Evolutionary conservation across 2,113 vertebrate genomes (phyloP).

Genomic region (Gavia stellata): DNA sequence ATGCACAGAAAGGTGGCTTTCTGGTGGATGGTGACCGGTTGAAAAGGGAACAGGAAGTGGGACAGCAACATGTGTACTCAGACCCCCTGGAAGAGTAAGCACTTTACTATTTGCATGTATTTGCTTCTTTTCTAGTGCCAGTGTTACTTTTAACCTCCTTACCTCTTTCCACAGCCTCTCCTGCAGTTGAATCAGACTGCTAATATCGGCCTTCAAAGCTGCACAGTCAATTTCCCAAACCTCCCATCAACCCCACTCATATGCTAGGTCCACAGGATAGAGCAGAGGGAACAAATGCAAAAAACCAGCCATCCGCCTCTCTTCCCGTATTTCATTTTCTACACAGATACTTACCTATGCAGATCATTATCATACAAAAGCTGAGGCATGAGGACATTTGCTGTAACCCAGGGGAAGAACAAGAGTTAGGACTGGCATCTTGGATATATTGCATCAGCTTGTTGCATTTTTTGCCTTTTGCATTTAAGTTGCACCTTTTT

Average conservation of each 20-base stretch:
- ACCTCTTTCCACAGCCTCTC: neutral
- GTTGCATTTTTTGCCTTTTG: neutral
- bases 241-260: neutral
- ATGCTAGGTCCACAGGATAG: neutral
- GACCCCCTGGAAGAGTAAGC: neutral
- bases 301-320: neutral
- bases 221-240: neutral
- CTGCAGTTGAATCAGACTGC: neutral
- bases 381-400: neutral
- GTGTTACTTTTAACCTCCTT: neutral
- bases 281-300: neutral
- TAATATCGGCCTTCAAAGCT: neutral
- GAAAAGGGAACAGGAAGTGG: neutral
- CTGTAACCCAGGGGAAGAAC: neutral
- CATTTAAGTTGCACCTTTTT: neutral
- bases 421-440: neutral
- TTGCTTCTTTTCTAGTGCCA: neutral
- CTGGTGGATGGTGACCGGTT: neutral
- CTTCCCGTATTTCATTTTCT: neutral
- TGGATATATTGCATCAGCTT: neutral
- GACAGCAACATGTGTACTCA: neutral
- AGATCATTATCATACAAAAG: neutral
- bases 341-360: neutral
- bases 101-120: neutral
- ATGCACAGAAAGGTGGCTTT: neutral